Conservation (phyloP, 2,888 invertebrate genomes). For the Acronicta leporina region DNA sequence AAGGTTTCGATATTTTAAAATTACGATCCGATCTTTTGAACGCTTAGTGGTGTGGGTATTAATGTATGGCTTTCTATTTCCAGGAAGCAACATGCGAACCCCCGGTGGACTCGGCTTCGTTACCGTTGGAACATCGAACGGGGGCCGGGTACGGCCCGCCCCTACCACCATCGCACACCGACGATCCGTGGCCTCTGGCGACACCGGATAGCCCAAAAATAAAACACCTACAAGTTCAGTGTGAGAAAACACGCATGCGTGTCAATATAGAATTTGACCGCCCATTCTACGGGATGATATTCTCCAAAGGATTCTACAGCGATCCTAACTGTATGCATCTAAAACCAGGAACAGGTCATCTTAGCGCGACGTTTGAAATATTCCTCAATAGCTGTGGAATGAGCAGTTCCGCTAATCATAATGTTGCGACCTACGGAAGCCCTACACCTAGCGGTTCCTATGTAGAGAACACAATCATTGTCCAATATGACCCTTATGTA, state of each 20-base stretch:
- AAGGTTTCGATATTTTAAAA: neutral
- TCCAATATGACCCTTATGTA: conserved; percentile 98
- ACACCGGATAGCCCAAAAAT: conserved; percentile 97
- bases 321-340: conserved; percentile 97
- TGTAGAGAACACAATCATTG: conserved; percentile 98
- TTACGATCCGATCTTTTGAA: neutral
- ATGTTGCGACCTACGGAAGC: conserved; percentile 94
- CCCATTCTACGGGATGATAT: conserved; percentile 98
- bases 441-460: conserved; percentile 97
- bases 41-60: conserved; percentile 10
- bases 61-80: conserved; percentile 66
- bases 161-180: conserved; percentile 88
- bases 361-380: conserved; percentile 97
- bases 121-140: conserved; percentile 94
- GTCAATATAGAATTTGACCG: conserved; percentile 98
- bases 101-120: conserved; percentile 94
- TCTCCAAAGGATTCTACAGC: conserved; percentile 97
- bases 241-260: conserved; percentile 98
- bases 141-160: conserved; percentile 94
- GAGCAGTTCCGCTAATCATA: conserved; percentile 97
- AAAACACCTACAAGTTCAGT: conserved; percentile 97
- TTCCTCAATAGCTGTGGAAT: conserved; percentile 98
- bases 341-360: conserved; percentile 96
- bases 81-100: conserved; percentile 94
- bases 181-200: conserved; percentile 96